Percentiles rank a stretch among this genome's conserved stretches.
Evolutionary conservation across 1,140 invertebrate genomes (phyloP).

Genomic region (Bombus confusus): DNA sequence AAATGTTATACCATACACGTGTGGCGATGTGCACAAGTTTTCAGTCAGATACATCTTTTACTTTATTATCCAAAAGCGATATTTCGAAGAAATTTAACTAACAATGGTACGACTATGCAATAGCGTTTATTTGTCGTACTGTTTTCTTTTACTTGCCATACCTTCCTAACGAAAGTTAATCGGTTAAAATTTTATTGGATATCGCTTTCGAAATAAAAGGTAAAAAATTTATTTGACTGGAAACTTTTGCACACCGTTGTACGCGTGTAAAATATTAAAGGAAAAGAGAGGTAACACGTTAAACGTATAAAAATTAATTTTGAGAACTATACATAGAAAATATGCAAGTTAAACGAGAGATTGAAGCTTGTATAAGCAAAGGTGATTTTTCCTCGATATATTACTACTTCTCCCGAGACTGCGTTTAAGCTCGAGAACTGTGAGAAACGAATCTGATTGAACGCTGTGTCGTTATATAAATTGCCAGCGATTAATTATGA

Average conservation of each 20-base stretch:
- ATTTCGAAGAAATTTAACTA: background rate
- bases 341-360: too few relatives aligned
- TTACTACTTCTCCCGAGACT: background rate
- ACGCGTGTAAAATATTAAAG: too few relatives aligned
- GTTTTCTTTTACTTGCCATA: fast-evolving
- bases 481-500: slow-evolving; percentile 57
- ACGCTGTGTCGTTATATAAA: slow-evolving; percentile 32
- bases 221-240: too few relatives aligned
- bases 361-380: too few relatives aligned
- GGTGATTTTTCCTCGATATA: background rate
- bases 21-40: background rate
- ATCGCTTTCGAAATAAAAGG: too few relatives aligned
- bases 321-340: too few relatives aligned
- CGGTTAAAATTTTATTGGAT: too few relatives aligned
- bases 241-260: too few relatives aligned
- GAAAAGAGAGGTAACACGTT: too few relatives aligned
- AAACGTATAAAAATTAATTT: too few relatives aligned
- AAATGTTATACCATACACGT: background rate
- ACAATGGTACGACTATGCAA: too few relatives aligned
- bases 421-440: background rate
- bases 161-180: too few relatives aligned
- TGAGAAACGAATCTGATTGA: slow-evolving; percentile 16
- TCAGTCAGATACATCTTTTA: background rate
- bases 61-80: background rate
- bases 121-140: background rate